Base-by-base conservation (phyloP, 1,140 invertebrate species). In the Cotesia vestalis region DNA sequence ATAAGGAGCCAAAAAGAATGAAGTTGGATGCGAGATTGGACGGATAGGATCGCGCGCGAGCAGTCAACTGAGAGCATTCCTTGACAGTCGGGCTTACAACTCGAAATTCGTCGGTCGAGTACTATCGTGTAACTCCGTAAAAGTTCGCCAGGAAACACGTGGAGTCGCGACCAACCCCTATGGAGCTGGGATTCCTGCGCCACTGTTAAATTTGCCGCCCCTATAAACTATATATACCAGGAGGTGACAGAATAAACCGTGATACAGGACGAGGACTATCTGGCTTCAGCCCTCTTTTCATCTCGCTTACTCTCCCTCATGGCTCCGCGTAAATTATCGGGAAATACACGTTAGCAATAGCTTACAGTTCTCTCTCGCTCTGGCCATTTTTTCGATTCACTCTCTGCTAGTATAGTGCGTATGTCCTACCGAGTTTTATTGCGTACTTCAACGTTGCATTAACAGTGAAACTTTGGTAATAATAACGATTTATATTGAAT, bases 111-210 rank as follows among this genome's bases (percentile, higher is more conserved):
- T 51, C 66, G 53, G 40, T 83, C 83, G 83, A 76, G 0, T 14
- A 3, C 4, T n/a, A 52, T 85, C 84, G 84, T 63, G 9, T 4
- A 2, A n/a, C 6, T 63, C 79, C 83, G 84, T 9, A 35, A 0
- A 3, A 3, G 17, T 35, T 83, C 83, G 83, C 70, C 60, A 53
- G 69, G 4, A 61, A 84, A 78, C 85, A 86, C 85, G 85, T 86
- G 85, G 83, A 72, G 2, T 35, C 11, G 35, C 55, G 51, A 55
- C 69, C 72, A 76, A 76, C 69, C 66, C 66, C 55, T 12, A 34
- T 0, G 17, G 36, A 20, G 69, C 34, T 52, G 14, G 5, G 57
- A 35, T 71, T 55, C 52, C 74, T 60, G 67, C 55, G 64, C 71
- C 35, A 61, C 53, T 68, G 74, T 75, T 64, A 73, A 75, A 75